Conservation (phyloP, 2,888 invertebrate species). For the Coenonympha glycerion region DNA sequence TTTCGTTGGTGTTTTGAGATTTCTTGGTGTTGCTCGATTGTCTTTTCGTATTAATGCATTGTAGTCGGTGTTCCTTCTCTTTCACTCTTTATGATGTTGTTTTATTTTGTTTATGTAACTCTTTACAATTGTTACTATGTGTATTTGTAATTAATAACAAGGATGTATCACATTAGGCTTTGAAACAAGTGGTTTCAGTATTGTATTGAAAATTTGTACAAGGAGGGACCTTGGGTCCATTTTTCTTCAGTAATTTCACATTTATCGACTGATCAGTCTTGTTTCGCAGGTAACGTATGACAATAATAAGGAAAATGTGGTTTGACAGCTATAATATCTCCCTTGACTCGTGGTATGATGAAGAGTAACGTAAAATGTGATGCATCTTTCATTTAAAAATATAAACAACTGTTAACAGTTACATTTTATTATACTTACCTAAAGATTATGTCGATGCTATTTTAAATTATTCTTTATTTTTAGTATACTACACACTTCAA, state of each 20-base stretch:
- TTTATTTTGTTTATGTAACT: constrained; percentile 33
- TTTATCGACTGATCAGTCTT: too few species aligned
- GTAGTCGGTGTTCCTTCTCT: constrained; percentile 76
- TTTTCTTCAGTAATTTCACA: too few species aligned
- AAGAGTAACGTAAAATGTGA: neutral
- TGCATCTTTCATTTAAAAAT: neutral
- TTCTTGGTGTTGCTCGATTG: constrained; percentile 46
- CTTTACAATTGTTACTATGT: constrained; percentile 8
- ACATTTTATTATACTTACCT: constrained; percentile 18
- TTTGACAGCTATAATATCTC: too few species aligned
- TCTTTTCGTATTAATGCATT: constrained; percentile 45
- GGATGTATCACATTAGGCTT: neutral
- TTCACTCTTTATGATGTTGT: constrained; percentile 49
- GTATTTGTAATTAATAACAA: neutral
- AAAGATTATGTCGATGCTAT: constrained; percentile 14
- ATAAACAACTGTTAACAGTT: constrained; percentile 19
- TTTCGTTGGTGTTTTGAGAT: constrained; percentile 43
- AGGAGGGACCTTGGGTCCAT: too few species aligned
- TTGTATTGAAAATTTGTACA: too few species aligned
- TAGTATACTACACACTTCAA: neutral
- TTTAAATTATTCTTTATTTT: constrained; percentile 3
- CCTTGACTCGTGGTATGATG: too few species aligned
- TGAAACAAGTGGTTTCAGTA: neutral
- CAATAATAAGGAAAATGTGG: too few species aligned
- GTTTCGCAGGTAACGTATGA: too few species aligned